Conservation (phyloP, 2,888 invertebrate species). For the Tholera decimalis region DNA sequence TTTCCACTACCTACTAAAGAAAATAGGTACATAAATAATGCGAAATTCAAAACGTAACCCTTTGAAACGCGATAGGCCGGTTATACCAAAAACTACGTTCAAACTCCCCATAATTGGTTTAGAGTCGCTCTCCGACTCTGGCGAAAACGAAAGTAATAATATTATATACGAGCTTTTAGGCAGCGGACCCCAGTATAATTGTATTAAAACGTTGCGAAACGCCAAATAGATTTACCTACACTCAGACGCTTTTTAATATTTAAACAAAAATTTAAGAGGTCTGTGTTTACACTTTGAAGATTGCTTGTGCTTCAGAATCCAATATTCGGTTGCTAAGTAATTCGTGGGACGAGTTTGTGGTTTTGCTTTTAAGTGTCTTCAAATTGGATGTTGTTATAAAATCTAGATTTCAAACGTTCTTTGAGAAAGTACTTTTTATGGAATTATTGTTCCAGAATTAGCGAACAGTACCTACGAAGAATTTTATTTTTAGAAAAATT, state of each 20-base stretch:
- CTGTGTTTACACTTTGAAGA: slow-evolving; percentile 51
- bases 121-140: slow-evolving; percentile 71
- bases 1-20: background rate
- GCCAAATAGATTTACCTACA: slow-evolving; percentile 65
- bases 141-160: slow-evolving; percentile 80
- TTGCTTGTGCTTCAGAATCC: slow-evolving; percentile 51
- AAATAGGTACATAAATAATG: slow-evolving; percentile 55
- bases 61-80: slow-evolving; percentile 74
- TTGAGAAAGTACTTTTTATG: background rate
- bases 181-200: slow-evolving; percentile 73
- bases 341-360: slow-evolving; percentile 29
- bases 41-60: slow-evolving; percentile 53
- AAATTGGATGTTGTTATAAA: slow-evolving; percentile 32
- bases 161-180: slow-evolving; percentile 84
- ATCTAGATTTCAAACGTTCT: slow-evolving; percentile 11
- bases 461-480: no score
- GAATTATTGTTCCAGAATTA: background rate
- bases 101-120: slow-evolving; percentile 79
- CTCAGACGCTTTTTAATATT: slow-evolving; percentile 68
- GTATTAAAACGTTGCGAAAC: slow-evolving; percentile 77
- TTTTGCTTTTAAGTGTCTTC: slow-evolving; percentile 15
- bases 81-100: slow-evolving; percentile 72
- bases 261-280: slow-evolving; percentile 64
- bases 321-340: slow-evolving; percentile 44
- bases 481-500: background rate